Conservation (phyloP, 1,140 invertebrate species). For the Stenopsyche tienmushanensis region DNA sequence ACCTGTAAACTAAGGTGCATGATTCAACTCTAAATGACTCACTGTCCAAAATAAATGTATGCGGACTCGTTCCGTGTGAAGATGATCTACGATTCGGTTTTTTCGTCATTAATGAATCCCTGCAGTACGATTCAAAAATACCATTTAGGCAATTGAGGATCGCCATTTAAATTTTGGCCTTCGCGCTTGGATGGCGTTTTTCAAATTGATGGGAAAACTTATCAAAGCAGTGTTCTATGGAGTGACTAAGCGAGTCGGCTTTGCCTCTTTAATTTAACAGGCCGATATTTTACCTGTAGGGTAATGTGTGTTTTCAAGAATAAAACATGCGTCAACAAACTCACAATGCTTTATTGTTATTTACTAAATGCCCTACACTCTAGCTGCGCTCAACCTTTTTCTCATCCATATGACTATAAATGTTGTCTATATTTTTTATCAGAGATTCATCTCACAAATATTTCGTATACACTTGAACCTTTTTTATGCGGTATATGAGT, state of each 20-base stretch:
- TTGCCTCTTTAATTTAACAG: neutral
- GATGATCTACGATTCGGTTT: too few relatives aligned
- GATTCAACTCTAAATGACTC: neutral
- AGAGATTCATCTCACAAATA: too few relatives aligned
- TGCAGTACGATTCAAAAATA: too few relatives aligned
- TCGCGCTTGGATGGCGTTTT: neutral
- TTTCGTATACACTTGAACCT: too few relatives aligned
- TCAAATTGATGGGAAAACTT: neutral
- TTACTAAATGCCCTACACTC: neutral
- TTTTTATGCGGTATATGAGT: too few relatives aligned
- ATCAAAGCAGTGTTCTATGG: neutral
- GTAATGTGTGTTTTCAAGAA: neutral
- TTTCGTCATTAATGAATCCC: too few relatives aligned
- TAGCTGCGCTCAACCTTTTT: conserved; percentile 6
- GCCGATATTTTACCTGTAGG: too few relatives aligned
- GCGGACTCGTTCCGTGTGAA: neutral
- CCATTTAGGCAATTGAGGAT: too few relatives aligned
- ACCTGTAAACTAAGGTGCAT: neutral
- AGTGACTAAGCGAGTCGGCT: neutral
- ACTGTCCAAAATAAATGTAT: neutral
- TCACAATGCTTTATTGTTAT: conserved; percentile 25
- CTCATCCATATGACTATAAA: too few relatives aligned
- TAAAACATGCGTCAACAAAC: conserved; percentile 21
- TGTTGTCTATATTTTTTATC: too few relatives aligned
- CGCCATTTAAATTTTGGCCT: neutral